phyloP scores from a whole-genome alignment of 2,113 vertebrate species.

The Tangachromis dhanisi region DNA sequence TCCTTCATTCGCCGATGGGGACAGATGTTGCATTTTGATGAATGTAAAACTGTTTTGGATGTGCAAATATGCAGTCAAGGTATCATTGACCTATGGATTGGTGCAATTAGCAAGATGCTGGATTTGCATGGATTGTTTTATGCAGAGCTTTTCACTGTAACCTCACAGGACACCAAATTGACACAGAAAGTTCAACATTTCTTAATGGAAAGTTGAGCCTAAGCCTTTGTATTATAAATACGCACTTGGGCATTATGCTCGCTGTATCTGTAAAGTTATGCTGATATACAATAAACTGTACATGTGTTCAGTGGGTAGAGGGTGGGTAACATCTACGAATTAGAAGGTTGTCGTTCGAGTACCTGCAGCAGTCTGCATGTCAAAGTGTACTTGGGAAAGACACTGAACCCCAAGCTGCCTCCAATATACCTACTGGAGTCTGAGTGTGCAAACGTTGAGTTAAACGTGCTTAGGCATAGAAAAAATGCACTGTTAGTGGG shows the following conservation, averaged over 20 bases:
- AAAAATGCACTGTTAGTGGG: neutral
- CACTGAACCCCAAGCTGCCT: neutral
- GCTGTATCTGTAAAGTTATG: neutral
- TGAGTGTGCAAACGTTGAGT: neutral
- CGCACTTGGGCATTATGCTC: neutral
- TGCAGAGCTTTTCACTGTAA: neutral
- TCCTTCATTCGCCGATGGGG: neutral
- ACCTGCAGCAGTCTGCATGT: neutral
- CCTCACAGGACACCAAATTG: neutral
- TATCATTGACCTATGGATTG: neutral
- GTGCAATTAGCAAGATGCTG: neutral
- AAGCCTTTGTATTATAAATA: neutral
- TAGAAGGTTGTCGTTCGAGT: neutral
- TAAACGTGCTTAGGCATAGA: neutral
- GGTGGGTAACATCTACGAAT: neutral
- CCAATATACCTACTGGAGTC: neutral
- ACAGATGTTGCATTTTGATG: neutral
- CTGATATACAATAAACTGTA: neutral
- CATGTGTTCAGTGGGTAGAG: neutral
- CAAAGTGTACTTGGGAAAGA: neutral
- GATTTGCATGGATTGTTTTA: neutral
- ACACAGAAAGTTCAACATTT: neutral
- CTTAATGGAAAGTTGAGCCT: neutral
- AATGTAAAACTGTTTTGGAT: neutral
- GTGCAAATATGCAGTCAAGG: neutral